Base-by-base conservation (phyloP, 2,888 invertebrate species). In the Dicycla oo region DNA sequence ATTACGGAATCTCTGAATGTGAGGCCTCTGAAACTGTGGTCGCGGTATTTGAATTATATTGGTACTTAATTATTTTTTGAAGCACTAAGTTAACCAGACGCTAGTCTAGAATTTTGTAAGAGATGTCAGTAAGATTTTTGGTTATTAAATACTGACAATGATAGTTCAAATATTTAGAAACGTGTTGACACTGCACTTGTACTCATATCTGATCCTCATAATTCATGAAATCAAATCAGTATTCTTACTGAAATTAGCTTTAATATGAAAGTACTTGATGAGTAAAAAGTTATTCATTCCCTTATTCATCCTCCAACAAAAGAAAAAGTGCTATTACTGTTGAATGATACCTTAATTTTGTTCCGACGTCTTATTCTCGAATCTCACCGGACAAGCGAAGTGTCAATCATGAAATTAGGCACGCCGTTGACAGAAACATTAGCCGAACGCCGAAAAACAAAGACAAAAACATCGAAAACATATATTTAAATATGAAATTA, bases 401-500 rank as follows among this genome's bases (percentile, higher is more conserved):
- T 85, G 82, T 86, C 86, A 86, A 86, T 85, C 77, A 80, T 71
- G 67, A 82, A 85, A 82, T 86, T 86, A 86, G 82, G 69, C 72
- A 86, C 74, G 76, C 85, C 75, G 81, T 78, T 85, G 86, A 84
- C 86, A 86, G 83, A 75, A 81, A 85, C 81, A 85, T 85, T 86
- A 86, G 82, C 83, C 73, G 84, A 81, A 68, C 82, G 78, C 68
- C 82, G 75, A 78, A 84, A 81, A 86, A 86, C 81, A 84, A 84
- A 81, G 81, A 74, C 87, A 86, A 88, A 90, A 89, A 86, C 88
- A 75, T 86, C 88, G 87, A 92, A 93, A 93, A 91, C 91, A 92
- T 93, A 93, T 93, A 94, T 94, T 94, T 93, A 94, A 94, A 95
- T 93, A 91, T 90, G 91, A 91, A 94, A 95, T 95, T 94, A 93